Base-by-base conservation (phyloP, 2,888 invertebrate genomes). In the Peribatodes rhomboidaria region DNA sequence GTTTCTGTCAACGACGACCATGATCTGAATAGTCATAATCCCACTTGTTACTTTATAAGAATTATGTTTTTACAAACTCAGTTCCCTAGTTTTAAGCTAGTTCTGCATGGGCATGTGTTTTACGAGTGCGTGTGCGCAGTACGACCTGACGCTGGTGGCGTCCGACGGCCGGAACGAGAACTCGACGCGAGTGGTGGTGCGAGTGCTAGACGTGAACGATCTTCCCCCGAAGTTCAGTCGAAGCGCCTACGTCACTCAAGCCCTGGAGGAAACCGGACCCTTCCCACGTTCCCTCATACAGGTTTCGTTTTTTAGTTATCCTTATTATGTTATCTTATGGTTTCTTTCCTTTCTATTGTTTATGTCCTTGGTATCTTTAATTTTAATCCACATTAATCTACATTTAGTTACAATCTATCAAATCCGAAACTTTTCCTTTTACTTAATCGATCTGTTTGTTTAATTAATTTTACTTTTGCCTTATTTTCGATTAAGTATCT, bases 91-190 rank as follows among this genome's bases (percentile, higher is more conserved):
- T 50, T 47, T 64, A 42, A 71, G 59, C 11, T 44, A 35, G 52
- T 68, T 65, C 44, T 88, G 94, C 94, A 94, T 94, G 93, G 78
- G 89, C 90, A 89, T 89, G 90, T 82, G 84, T 86, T 85, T 65
- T 79, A 83, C 84, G 81, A 85, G 81, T 89, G 88, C 82, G 85
- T 90, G 85, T 89, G 83, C 85, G 84, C 94, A 97, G 96, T 97
- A 97, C 94, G 97, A 97, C 93, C 94, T 97, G 94, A 96, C 97
- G 87, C 95, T 97, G 94, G 97, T 98, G 86, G 97, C 97, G 68
- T 97, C 98, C 72, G 97, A 97, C 93, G 97, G 97, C 86, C 95
- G 97, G 89, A 97, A 97, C 94, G 98, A 98, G 93, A 97, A 97
- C 94, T 95, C 95, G 79, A 98, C 98, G 76, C 95, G 95, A 67